Evolutionary conservation across 2,888 invertebrate species (phyloP), one percentile per base, ranked within the genome.

Genomic region (Falcaria lacertinaria): DNA sequence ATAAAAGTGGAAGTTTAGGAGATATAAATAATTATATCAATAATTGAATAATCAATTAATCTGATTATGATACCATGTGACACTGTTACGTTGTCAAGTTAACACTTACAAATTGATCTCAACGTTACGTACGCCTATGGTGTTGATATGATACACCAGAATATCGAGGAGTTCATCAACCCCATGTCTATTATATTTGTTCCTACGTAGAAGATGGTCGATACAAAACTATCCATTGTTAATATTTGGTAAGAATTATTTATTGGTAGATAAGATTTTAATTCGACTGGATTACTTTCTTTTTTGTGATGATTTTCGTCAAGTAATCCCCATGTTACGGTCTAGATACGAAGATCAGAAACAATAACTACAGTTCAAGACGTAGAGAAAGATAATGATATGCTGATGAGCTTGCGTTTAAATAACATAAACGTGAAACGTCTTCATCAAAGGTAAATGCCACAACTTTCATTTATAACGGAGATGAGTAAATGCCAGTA

Each of bases 1-100:
- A 6, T 19, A 19, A 19, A 19, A 19, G 6, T 19, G 3, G 19
- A n/a, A n/a, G 19, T 19, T 17, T 19, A 17, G 13, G 7, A 3
- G 11, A n/a, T n/a, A n/a, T n/a, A n/a, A n/a, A n/a, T n/a, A n/a
- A n/a, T n/a, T n/a, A n/a, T n/a, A n/a, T n/a, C n/a, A n/a, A n/a
- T n/a, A n/a, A n/a, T n/a, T n/a, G n/a, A n/a, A n/a, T n/a, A n/a
- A n/a, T n/a, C n/a, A n/a, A n/a, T n/a, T n/a, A 45, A 25, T 34
- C 36, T 33, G 14, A 22, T 44, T 41, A 60, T 60, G 63, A 54
- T 51, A 45, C 52, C 53, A 44, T 51, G 41, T 22, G 53, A 61
- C 63, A 53, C 37, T 6, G 45, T 66, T 60, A 65, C 54, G 62
- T 64, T 45, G 56, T 49, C 60, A 60, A n/a, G 67, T 64, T 58